Evolutionary conservation across 2,888 invertebrate species (phyloP).

Genomic region (Aspidapion aeneum): DNA sequence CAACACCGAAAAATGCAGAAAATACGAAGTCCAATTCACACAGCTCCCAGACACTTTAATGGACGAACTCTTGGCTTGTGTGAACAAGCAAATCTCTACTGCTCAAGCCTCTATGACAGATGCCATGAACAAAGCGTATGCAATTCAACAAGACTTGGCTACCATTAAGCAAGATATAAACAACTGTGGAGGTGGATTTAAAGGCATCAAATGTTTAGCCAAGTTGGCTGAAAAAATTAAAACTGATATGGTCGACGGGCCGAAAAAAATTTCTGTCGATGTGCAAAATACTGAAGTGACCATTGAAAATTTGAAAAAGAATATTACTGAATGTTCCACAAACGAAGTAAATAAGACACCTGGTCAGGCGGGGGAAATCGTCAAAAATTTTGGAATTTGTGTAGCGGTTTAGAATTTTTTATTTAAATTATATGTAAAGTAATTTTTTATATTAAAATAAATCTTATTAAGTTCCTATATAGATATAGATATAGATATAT

Average conservation of each 20-base stretch:
- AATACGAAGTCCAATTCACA: slow-evolving; percentile 7
- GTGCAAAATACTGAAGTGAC: background rate
- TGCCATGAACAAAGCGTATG: slow-evolving; percentile 2
- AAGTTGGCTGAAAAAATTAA: slow-evolving; percentile 17
- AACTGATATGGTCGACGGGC: slow-evolving; percentile 11
- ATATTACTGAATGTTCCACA: slow-evolving; percentile 2
- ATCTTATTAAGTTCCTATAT: no score
- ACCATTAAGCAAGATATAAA: slow-evolving; percentile 17
- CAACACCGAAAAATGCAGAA: slow-evolving; percentile 2
- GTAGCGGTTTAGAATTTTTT: background rate
- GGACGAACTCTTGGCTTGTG: slow-evolving; percentile 4
- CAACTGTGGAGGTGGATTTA: slow-evolving; percentile 17
- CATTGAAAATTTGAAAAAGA: background rate
- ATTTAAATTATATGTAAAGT: background rate
- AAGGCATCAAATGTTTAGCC: slow-evolving; percentile 13
- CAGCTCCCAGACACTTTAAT: slow-evolving; percentile 7
- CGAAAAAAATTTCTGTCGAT: slow-evolving; percentile 2
- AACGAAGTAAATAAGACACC: slow-evolving; percentile 3
- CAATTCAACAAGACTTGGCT: slow-evolving; percentile 14
- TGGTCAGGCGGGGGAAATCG: slow-evolving; percentile 5
- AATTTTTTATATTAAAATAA: background rate
- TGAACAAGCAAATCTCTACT: background rate
- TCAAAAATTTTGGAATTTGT: slow-evolving; percentile 7
- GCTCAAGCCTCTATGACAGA: background rate
- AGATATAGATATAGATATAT: no score